phyloP scores from a whole-genome alignment of 1,140 invertebrate genomes.

The Hydropsyche tenuis region DNA sequence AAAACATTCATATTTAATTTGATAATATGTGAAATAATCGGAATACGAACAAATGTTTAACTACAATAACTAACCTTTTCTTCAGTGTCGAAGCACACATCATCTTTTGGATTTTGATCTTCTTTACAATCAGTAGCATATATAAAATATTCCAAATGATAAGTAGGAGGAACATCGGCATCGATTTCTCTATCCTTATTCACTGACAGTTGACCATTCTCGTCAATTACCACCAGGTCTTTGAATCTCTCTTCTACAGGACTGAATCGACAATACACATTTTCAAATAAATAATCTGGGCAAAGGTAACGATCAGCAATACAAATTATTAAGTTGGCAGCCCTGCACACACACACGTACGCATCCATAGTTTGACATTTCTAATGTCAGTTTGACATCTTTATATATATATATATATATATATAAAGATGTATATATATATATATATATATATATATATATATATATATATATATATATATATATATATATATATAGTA shows the following conservation, averaged over 20 bases:
- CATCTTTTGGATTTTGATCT: constrained; percentile 47
- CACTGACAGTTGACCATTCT: constrained; percentile 58
- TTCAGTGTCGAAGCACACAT: constrained; percentile 53
- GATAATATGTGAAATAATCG: not conserved
- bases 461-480: too few relatives aligned
- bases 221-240: constrained; percentile 58
- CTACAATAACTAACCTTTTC: constrained; percentile 53
- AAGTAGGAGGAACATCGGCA: constrained; percentile 57
- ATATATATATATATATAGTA: too few relatives aligned
- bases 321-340: not conserved
- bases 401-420: too few relatives aligned
- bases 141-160: constrained; percentile 59
- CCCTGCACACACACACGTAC: too few relatives aligned
- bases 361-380: too few relatives aligned
- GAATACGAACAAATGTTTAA: not conserved
- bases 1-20: too few relatives aligned
- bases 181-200: constrained; percentile 57
- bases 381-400: too few relatives aligned
- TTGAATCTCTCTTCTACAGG: constrained; percentile 54
- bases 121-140: constrained; percentile 58
- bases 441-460: too few relatives aligned
- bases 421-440: too few relatives aligned
- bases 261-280: constrained; percentile 49
- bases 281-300: too few relatives aligned
- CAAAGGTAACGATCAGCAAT: constrained; percentile 23